Conservation (phyloP, 2,113 vertebrate genomes). For the Calidris pygmaea region DNA sequence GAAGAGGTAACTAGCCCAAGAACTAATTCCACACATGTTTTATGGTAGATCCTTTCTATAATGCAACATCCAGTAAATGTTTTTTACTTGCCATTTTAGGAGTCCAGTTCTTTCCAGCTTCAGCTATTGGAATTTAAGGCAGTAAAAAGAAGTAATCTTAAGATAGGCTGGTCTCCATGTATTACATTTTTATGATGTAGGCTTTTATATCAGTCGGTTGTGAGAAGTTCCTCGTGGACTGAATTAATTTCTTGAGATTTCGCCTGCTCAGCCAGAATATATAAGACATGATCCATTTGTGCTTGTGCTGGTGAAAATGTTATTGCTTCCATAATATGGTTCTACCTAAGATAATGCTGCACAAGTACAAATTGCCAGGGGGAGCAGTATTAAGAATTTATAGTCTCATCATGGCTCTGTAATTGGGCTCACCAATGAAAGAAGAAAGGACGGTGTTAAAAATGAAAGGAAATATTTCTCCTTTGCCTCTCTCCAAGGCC, state of each 20-base stretch:
- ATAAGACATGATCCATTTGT: not conserved
- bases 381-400: conserved; percentile 29
- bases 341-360: conserved; percentile 14
- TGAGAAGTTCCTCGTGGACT: not conserved
- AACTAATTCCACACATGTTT: not conserved
- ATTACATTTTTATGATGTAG: not conserved
- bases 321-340: conserved; percentile 1
- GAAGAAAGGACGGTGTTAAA: not conserved
- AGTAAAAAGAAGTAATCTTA: not conserved
- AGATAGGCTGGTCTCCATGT: not conserved
- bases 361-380: not conserved
- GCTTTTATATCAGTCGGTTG: not conserved
- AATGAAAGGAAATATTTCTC: conserved; percentile 7
- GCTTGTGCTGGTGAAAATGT: not conserved
- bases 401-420: conserved; percentile 34
- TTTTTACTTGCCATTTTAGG: not conserved
- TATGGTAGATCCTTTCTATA: not conserved
- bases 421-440: conserved; percentile 15
- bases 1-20: not conserved
- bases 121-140: not conserved
- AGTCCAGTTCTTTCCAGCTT: not conserved
- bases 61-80: not conserved
- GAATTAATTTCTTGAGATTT: conserved; percentile 23
- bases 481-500: not conserved
- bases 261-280: not conserved